Percentiles rank a stretch among this genome's conserved stretches.
Evolutionary conservation across 2,797 vertebrate species (phyloP).

Genomic region (Epinephelus awoara): DNA sequence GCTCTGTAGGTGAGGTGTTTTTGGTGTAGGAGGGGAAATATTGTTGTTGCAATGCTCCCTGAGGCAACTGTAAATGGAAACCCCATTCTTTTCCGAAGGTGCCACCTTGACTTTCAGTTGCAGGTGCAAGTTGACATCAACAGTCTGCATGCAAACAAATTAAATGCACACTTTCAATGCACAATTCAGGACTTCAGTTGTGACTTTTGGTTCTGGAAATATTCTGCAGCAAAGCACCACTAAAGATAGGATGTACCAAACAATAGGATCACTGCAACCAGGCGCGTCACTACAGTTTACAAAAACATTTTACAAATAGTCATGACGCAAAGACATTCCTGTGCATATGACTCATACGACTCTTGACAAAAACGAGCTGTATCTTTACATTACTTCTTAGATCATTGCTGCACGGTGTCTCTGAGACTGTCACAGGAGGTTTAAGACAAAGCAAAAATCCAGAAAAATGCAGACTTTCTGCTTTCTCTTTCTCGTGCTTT

Average conservation of each 20-base stretch:
- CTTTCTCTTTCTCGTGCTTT: not conserved
- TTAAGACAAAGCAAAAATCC: not conserved
- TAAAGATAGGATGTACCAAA: not conserved
- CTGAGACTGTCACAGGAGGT: not conserved
- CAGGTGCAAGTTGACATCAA: slow-evolving; percentile 17
- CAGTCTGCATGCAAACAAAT: not conserved
- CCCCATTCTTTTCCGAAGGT: not conserved
- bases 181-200: not conserved
- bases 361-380: slow-evolving; percentile 1
- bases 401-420: not conserved
- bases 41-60: slow-evolving; percentile 14
- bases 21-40: slow-evolving; percentile 46
- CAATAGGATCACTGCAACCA: not conserved
- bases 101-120: slow-evolving; percentile 11
- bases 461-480: slow-evolving; percentile 40
- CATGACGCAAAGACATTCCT: slow-evolving; percentile 36
- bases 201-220: not conserved
- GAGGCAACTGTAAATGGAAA: slow-evolving; percentile 17
- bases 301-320: slow-evolving; percentile 23
- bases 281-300: not conserved
- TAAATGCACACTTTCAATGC: not conserved
- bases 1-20: slow-evolving; percentile 22
- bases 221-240: not conserved
- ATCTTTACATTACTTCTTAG: not conserved
- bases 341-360: slow-evolving; percentile 19